Evolutionary conservation across 2,888 invertebrate genomes (phyloP).

Genomic region (Rhingia rostrata): DNA sequence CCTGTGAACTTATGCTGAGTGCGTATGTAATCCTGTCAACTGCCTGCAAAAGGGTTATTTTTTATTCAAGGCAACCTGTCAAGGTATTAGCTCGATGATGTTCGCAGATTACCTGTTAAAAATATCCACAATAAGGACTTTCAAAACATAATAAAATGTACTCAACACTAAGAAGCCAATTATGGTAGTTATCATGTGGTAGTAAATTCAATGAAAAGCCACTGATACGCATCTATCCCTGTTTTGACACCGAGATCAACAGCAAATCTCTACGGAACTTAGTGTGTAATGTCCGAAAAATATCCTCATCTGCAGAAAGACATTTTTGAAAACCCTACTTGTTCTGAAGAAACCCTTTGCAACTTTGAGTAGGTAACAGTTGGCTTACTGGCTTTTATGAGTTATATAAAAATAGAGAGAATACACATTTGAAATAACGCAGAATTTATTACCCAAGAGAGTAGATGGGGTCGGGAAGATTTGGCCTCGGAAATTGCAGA

Average conservation of each 20-base stretch:
- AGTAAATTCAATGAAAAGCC: not conserved
- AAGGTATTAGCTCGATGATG: not conserved
- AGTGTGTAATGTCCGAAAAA: conserved; percentile 8
- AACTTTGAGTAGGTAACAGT: conserved; percentile 15
- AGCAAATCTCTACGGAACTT: not conserved
- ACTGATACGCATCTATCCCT: not conserved
- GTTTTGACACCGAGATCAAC: not conserved
- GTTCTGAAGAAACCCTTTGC: no score
- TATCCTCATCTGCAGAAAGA: not conserved
- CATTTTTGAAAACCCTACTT: conserved; percentile 1
- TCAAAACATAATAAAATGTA: not conserved
- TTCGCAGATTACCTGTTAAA: not conserved
- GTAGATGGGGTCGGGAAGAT: not conserved
- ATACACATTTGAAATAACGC: conserved; percentile 14
- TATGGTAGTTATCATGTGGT: not conserved
- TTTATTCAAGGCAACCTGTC: not conserved
- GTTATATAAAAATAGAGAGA: not conserved
- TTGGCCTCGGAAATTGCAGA: not conserved
- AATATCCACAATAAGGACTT: not conserved
- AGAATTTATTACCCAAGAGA: conserved; percentile 33
- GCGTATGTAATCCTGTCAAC: conserved; percentile 12
- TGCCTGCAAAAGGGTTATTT: not conserved
- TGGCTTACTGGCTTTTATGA: conserved; percentile 30
- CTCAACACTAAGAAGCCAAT: conserved; percentile 1
- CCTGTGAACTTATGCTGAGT: not conserved